Evolutionary conservation across 2,888 invertebrate genomes (phyloP), one percentile per base, ranked within the genome.

Genomic region (Chydorus sphaericus): DNA sequence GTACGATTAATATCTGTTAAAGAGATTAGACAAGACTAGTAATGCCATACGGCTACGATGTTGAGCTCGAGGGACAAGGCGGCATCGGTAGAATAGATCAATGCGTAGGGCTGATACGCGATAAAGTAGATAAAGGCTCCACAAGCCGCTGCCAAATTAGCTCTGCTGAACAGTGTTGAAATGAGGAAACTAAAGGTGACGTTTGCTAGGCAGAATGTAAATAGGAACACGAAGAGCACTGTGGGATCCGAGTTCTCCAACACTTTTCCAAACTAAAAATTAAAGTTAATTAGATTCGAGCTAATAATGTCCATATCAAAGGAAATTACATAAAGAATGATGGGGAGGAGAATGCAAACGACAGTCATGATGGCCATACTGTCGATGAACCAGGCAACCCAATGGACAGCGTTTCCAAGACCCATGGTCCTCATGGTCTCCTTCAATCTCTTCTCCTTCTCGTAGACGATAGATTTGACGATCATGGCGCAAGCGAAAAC

Each of bases 301-400:
- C n/a, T 48, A 39, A 31, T n/a, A 18, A 38, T 29, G 55, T 16
- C 23, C 48, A 44, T 16, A 44, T 29, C 14, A 54, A 55, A 26
- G 38, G 18, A 33, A 58, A 8, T 37, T 58, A 67, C 67, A 61
- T 65, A 68, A 31, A 87, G 81, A 75, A 89, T 81, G 63, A 81
- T 77, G 10, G 83, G 80, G 51, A 85, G 71, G 31, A 90, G 71
- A 64, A 85, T 77, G 48, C 81, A 72, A 33, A 86, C 76, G 4
- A 83, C 58, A 23, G 69, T 58, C 71, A 76, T 73, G 51, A 75
- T 68, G 6, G 72, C 59, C 56, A 77, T 67, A 28, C 73, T 70
- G 60, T 75, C 75, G 56, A 77, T 69, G 62, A 78, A 77, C 78
- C 78, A 79, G 11, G 77, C 75, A 37, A 73, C 57, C 76, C 78